Percentiles rank a stretch among this genome's conserved stretches.
Conservation (phyloP, 2,113 vertebrate genomes). For the Lichenostomus cassidix region DNA sequence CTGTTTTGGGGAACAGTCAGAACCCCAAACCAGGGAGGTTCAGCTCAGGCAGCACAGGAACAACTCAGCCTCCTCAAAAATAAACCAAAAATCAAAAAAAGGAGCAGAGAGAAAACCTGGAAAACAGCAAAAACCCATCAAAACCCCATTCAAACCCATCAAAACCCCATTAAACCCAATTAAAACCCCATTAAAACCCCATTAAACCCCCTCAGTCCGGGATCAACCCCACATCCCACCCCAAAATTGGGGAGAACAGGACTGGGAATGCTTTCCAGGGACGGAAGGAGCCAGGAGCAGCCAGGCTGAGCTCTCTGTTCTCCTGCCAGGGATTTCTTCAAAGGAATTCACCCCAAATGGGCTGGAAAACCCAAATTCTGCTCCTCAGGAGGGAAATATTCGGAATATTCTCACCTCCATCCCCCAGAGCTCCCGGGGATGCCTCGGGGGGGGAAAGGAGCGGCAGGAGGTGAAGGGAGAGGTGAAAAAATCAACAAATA, state of each 20-base stretch:
- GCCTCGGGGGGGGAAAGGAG: background rate
- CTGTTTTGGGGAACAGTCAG: background rate
- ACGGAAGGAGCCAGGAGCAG: background rate
- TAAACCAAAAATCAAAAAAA: background rate
- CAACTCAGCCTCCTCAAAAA: background rate
- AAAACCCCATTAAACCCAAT: no score
- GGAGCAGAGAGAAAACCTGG: background rate
- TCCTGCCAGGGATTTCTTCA: slow-evolving; percentile 49
- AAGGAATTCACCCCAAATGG: background rate
- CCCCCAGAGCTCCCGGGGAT: background rate
- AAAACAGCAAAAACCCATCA: no score
- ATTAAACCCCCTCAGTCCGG: background rate
- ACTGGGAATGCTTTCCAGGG: background rate
- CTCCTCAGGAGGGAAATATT: background rate
- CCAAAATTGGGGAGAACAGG: background rate
- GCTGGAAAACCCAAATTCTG: background rate
- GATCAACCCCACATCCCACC: background rate
- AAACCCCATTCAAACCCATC: no score
- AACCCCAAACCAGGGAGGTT: background rate
- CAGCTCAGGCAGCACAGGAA: background rate
- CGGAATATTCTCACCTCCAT: slow-evolving; percentile 13
- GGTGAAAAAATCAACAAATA: background rate
- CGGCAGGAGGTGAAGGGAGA: background rate
- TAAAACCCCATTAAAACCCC: no score
- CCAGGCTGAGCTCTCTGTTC: slow-evolving; percentile 11